These are phyloP conservation scores for Mesembrinibis cayennensis DNA, from an alignment of 2,113 vertebrate genomes.

Conservation along the genomic window DNA sequence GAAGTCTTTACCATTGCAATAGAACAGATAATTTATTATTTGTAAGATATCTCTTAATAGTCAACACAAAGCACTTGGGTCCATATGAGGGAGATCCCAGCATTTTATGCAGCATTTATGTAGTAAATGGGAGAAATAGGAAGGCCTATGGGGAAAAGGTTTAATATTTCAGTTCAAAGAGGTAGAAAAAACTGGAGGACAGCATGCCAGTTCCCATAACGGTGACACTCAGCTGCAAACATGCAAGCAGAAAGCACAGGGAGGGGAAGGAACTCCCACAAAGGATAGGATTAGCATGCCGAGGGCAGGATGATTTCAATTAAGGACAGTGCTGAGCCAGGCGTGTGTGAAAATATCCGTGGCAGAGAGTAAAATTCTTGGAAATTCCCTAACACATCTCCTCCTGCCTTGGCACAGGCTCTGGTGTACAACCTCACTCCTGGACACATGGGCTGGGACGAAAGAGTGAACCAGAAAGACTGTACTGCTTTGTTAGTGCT, in stretches of 20 bases:
- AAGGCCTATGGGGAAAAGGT: not conserved
- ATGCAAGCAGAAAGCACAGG: not conserved
- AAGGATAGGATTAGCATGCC: not conserved
- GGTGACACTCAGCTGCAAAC: not conserved
- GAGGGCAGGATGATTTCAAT: not conserved
- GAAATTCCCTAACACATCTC: not conserved
- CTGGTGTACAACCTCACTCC: not conserved
- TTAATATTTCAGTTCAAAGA: not conserved
- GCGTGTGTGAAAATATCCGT: not conserved
- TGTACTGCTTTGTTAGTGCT: not conserved
- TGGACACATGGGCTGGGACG: fast-evolving
- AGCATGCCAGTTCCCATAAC: not conserved
- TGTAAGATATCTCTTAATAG: not conserved
- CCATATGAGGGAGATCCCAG: not conserved
- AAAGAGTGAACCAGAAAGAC: not conserved
- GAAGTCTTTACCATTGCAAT: not conserved
- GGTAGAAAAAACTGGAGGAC: not conserved
- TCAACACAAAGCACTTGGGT: not conserved
- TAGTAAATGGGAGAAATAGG: not conserved
- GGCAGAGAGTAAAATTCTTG: not conserved
- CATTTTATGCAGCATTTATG: not conserved
- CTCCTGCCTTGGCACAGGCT: not conserved
- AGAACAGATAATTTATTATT: not conserved
- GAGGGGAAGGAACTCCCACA: not conserved
- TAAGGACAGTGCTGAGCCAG: not conserved